Percentiles rank a stretch among this genome's conserved stretches.
These are phyloP conservation scores for Lissonota sp. DNA, from an alignment of 2,888 invertebrate genomes.

Conservation along the genomic window DNA sequence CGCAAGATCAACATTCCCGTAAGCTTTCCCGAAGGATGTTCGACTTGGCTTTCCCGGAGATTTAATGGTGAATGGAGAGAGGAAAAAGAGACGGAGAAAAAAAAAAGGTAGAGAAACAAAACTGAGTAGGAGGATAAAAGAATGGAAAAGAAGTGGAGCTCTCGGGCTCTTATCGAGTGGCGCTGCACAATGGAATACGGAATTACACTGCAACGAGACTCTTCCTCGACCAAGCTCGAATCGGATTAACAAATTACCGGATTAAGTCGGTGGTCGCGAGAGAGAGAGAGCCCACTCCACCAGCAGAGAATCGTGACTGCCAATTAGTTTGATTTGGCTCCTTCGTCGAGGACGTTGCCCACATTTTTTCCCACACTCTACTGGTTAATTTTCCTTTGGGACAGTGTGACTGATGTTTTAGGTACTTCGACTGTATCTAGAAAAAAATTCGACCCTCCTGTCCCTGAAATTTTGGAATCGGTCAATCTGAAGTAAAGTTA, in stretches of 20 bases:
- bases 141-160: slow-evolving; percentile 15
- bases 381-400: slow-evolving; percentile 12
- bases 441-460: no score
- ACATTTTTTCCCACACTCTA: slow-evolving; percentile 16
- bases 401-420: slow-evolving; percentile 4
- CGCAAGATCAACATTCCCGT: slow-evolving; percentile 13
- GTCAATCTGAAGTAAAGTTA: no score
- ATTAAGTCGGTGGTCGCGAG: slow-evolving; percentile 36
- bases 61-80: slow-evolving; percentile 25
- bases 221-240: slow-evolving; percentile 27
- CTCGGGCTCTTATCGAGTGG: slow-evolving; percentile 23
- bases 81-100: neutral
- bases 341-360: slow-evolving; percentile 9
- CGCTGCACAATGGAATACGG: slow-evolving; percentile 29
- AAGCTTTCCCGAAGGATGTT: neutral
- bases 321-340: slow-evolving; percentile 51
- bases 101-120: neutral
- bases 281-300: slow-evolving; percentile 4
- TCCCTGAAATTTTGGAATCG: no score
- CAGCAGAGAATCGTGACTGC: slow-evolving; percentile 50
- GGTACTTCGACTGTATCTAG: neutral
- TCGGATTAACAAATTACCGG: slow-evolving; percentile 62
- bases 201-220: slow-evolving; percentile 48
- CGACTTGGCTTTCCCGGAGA: slow-evolving; percentile 15
- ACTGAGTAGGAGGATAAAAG: slow-evolving; percentile 7